Evolutionary conservation across 1,140 invertebrate species (phyloP).

Genomic region (Pseudobourletiella spinata): DNA sequence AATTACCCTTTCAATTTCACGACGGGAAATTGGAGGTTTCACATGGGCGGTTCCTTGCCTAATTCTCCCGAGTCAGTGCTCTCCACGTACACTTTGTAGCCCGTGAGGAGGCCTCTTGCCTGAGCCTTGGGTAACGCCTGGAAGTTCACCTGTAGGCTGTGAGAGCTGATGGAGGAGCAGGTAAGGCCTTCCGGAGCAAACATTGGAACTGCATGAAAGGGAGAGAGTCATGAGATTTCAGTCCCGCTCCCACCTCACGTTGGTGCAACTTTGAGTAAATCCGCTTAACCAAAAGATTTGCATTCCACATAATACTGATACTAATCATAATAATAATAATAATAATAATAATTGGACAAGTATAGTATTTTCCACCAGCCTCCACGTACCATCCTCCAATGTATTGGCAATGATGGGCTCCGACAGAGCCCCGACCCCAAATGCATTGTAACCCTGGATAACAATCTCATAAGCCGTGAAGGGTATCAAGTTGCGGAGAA

Average conservation of each 20-base stretch:
- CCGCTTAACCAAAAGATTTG: no score
- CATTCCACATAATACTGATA: no score
- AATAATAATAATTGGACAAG: no score
- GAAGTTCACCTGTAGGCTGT: constrained; percentile 29
- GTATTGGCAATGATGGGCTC: constrained; percentile 59
- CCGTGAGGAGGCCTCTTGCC: constrained; percentile 29
- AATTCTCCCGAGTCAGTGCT: constrained; percentile 17
- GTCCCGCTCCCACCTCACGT: no score
- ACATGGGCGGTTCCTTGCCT: no score
- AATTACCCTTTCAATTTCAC: no score
- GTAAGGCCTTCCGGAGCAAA: constrained; percentile 15
- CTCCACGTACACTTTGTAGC: constrained; percentile 31
- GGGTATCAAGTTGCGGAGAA: constrained; percentile 36
- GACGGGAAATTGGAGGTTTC: no score
- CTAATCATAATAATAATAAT: no score
- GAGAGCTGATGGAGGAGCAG: constrained; percentile 23
- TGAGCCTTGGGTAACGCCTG: constrained; percentile 18
- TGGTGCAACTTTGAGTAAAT: no score
- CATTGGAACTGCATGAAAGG: constrained; percentile 13
- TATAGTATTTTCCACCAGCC: no score
- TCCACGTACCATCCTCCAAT: constrained; percentile 64
- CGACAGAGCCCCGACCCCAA: constrained; percentile 59
- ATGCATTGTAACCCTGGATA: constrained; percentile 41
- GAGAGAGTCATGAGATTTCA: no score
- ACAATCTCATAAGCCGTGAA: constrained; percentile 41